These are phyloP conservation scores for Sparidentex hasta DNA, from an alignment of 2,797 vertebrate species.

Conservation along the genomic window DNA sequence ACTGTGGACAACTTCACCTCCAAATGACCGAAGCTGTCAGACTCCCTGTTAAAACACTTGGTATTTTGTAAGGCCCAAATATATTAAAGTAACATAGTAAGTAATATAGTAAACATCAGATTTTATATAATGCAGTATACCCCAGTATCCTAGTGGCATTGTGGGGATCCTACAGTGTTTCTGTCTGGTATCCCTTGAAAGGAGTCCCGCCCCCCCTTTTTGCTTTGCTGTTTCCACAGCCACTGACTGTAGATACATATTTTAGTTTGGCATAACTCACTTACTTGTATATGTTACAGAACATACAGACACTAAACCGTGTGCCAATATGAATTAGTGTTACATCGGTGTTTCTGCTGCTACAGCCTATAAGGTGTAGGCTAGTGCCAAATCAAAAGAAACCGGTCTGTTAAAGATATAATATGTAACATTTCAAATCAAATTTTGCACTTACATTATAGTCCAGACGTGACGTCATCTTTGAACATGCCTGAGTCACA, in stretches of 20 bases:
- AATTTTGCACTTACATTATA: no score
- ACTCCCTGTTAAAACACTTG: no score
- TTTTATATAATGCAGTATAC: neutral
- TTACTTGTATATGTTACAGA: neutral
- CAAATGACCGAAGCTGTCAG: no score
- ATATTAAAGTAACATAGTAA: no score
- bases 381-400: no score
- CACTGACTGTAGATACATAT: neutral
- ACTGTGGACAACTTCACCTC: no score
- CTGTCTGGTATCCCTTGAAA: neutral
- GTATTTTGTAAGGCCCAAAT: no score
- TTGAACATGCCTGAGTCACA: no score
- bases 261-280: neutral
- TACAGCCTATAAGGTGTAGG: neutral
- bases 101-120: no score
- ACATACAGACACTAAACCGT: neutral
- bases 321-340: neutral
- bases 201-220: neutral
- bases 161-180: neutral
- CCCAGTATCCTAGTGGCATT: neutral
- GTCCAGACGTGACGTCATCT: no score
- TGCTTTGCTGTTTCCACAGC: neutral
- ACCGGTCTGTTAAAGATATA: no score
- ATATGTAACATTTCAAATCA: no score
- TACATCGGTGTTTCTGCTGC: neutral